Conservation (phyloP, 2,797 vertebrate species). For the Euthynnus affinis region DNA sequence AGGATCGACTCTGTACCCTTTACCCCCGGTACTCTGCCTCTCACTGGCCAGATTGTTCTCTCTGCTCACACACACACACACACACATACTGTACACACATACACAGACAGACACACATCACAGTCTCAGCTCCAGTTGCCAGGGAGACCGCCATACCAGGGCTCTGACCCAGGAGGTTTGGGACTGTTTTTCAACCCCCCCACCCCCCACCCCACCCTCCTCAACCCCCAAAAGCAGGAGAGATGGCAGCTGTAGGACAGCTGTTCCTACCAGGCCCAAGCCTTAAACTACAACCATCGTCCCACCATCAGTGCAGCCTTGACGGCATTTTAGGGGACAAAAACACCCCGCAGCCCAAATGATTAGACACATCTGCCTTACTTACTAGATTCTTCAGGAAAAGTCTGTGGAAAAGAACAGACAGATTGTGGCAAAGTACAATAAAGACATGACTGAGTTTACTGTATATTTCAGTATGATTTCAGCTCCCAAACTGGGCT, state of each 20-base stretch:
- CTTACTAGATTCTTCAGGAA: slow-evolving; percentile 32
- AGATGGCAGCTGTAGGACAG: slow-evolving; percentile 95
- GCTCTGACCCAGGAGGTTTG: slow-evolving; percentile 94
- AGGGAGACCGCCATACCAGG: slow-evolving; percentile 96
- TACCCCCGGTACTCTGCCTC: slow-evolving; percentile 73
- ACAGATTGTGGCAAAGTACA: slow-evolving; percentile 4
- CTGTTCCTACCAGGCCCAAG: slow-evolving; percentile 87
- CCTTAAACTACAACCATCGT: slow-evolving; percentile 66
- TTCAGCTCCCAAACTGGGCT: background rate
- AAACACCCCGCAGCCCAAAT: slow-evolving; percentile 65
- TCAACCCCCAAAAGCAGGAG: slow-evolving; percentile 80
- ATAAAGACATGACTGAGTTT: slow-evolving; percentile 5
- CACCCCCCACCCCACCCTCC: slow-evolving; percentile 82
- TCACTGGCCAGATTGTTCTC: slow-evolving; percentile 89
- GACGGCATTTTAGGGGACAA: slow-evolving; percentile 64
- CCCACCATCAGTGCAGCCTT: slow-evolving; percentile 66
- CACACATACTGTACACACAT: slow-evolving; percentile 53
- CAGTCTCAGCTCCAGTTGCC: slow-evolving; percentile 92
- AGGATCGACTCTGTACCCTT: slow-evolving; percentile 47
- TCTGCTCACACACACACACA: slow-evolving; percentile 52
- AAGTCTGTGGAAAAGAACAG: slow-evolving; percentile 35
- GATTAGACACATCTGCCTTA: slow-evolving; percentile 69
- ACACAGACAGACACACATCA: slow-evolving; percentile 59
- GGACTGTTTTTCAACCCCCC: slow-evolving; percentile 85
- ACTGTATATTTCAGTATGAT: background rate